A percentile compares a stretch with the other conserved stretches of the same genome.
Evolutionary conservation across 2,113 vertebrate genomes (phyloP).

Genomic region (Antechinus stuartii): DNA sequence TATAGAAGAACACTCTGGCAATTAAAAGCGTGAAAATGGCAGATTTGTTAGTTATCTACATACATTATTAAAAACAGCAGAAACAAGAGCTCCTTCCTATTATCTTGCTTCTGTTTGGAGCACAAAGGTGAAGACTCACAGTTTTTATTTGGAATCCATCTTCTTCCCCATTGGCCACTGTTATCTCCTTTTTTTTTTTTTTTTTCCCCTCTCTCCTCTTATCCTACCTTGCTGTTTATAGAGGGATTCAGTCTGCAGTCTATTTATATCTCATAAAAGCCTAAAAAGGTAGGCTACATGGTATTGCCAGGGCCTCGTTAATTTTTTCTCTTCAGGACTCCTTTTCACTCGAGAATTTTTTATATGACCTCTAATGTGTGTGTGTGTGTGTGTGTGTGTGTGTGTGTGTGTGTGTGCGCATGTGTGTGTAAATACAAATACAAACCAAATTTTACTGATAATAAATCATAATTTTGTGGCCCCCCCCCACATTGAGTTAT

Average conservation of each 20-base stretch:
- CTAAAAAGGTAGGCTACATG: neutral
- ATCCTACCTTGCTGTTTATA: neutral
- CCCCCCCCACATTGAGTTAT: too few species aligned
- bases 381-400: too few species aligned
- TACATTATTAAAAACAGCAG: constrained; percentile 69
- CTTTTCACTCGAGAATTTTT: too few species aligned
- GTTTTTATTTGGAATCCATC: neutral
- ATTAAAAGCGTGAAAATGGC: constrained; percentile 74
- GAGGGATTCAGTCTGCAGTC: neutral
- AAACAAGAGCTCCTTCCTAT: constrained; percentile 45
- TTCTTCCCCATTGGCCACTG: neutral
- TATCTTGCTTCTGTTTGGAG: constrained; percentile 9
- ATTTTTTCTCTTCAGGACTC: too few species aligned
- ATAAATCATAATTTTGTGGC: too few species aligned
- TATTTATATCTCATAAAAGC: neutral
- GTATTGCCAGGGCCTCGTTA: too few species aligned
- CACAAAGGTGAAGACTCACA: neutral
- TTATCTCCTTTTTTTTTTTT: neutral
- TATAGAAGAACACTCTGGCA: constrained; percentile 72
- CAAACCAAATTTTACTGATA: too few species aligned
- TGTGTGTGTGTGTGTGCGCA: too few species aligned
- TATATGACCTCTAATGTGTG: too few species aligned
- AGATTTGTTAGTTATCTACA: constrained; percentile 66
- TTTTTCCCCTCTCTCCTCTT: neutral
- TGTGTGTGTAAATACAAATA: too few species aligned